A percentile compares a stretch with the other conserved stretches of the same genome.
These are phyloP conservation scores for Chelonus insularis DNA, from an alignment of 1,140 invertebrate species.

Conservation along the genomic window DNA sequence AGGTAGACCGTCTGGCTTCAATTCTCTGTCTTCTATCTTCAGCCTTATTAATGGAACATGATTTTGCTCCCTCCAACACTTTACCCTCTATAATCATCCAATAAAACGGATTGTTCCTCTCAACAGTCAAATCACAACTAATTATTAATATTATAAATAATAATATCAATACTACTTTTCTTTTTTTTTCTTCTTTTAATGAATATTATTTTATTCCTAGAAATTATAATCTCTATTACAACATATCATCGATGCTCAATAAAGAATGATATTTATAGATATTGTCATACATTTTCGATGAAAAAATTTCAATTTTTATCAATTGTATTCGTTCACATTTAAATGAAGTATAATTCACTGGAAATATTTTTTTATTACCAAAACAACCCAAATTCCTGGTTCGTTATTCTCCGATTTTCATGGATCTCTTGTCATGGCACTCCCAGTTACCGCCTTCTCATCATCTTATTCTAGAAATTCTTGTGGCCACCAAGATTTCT, in stretches of 20 bases:
- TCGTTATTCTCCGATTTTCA: neutral
- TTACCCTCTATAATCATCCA: constrained; percentile 26
- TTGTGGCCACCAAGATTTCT: constrained; percentile 46
- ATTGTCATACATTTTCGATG: too few relatives aligned
- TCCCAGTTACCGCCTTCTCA: constrained; percentile 1
- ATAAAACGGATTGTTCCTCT: constrained; percentile 28
- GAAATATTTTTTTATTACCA: neutral
- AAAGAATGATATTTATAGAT: too few relatives aligned
- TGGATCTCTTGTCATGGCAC: constrained; percentile 1
- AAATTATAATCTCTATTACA: too few relatives aligned
- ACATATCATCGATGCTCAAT: too few relatives aligned
- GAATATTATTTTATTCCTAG: too few relatives aligned
- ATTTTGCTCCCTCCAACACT: constrained; percentile 18
- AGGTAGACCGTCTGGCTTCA: constrained; percentile 31
- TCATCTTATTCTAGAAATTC: constrained; percentile 38
- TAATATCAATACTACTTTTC: too few relatives aligned
- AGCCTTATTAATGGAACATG: constrained; percentile 30
- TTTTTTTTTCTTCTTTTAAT: too few relatives aligned
- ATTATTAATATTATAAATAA: too few relatives aligned
- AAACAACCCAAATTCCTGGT: neutral
- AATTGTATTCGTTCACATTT: too few relatives aligned
- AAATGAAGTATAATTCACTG: too few relatives aligned
- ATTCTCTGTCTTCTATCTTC: constrained; percentile 13
- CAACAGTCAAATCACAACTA: neutral
- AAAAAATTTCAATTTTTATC: too few relatives aligned